Percentiles rank a stretch among this genome's conserved stretches.
These are phyloP conservation scores for Trichonephila clavata DNA, from an alignment of 1,140 invertebrate species.

Conservation along the genomic window DNA sequence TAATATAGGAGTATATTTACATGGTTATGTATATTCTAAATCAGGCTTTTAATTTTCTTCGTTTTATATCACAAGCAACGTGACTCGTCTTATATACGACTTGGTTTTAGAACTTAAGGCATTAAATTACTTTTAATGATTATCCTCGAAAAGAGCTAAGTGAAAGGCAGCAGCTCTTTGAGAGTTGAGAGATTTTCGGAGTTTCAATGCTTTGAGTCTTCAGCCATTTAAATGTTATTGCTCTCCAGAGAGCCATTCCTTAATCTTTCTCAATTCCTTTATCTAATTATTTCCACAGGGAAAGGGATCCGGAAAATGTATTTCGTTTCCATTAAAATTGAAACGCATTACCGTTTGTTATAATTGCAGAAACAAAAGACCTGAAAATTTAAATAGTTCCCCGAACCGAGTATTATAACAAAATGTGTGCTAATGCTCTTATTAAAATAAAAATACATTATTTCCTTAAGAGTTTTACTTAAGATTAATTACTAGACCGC, in stretches of 20 bases:
- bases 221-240: slow-evolving; percentile 63
- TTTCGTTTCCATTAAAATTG: slow-evolving; percentile 38
- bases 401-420: not conserved
- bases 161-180: slow-evolving; percentile 41
- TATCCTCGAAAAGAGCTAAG: slow-evolving; percentile 48
- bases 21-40: not conserved
- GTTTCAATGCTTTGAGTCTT: slow-evolving; percentile 48
- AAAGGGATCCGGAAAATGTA: slow-evolving; percentile 35
- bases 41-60: not conserved
- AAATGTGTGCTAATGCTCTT: not conserved
- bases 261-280: slow-evolving; percentile 62
- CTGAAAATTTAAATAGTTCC: slow-evolving; percentile 32
- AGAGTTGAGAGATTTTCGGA: slow-evolving; percentile 45
- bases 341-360: slow-evolving; percentile 32
- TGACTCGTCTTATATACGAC: not conserved
- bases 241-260: slow-evolving; percentile 54
- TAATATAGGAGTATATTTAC: not conserved
- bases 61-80: slow-evolving; percentile 36
- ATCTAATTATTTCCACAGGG: slow-evolving; percentile 72
- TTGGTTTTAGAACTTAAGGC: not conserved
- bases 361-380: slow-evolving; percentile 29
- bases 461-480: no score
- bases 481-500: no score
- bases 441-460: not conserved
- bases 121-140: slow-evolving; percentile 72